These are phyloP conservation scores for Hipposideros larvatus DNA, from an alignment of 2,797 vertebrate genomes.

Conservation along the genomic window DNA sequence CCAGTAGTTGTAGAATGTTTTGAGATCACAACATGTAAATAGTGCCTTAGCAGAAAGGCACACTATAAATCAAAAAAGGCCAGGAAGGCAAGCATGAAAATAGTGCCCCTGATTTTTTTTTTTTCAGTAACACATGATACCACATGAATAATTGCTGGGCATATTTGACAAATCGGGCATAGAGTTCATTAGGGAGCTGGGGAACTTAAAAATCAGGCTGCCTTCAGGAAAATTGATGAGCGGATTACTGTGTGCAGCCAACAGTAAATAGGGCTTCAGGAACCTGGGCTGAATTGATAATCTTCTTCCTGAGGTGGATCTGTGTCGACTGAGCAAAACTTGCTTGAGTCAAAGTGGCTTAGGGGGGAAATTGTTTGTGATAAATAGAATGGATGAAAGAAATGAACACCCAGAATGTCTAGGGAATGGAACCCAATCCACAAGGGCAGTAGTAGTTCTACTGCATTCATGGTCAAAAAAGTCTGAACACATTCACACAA, in stretches of 20 bases:
- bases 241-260: slow-evolving; percentile 45
- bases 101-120: neutral
- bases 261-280: slow-evolving; percentile 28
- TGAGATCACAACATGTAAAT: neutral
- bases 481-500: neutral
- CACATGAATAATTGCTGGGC: slow-evolving; percentile 32
- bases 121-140: neutral
- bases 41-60: neutral
- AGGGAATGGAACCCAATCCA: neutral
- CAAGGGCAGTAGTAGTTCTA: neutral
- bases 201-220: slow-evolving; percentile 55
- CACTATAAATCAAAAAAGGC: neutral
- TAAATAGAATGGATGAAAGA: neutral
- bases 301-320: neutral
- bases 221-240: slow-evolving; percentile 70
- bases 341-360: slow-evolving; percentile 25
- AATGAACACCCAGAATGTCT: neutral
- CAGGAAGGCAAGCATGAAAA: neutral
- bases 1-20: neutral
- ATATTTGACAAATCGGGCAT: slow-evolving; percentile 48
- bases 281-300: slow-evolving; percentile 21
- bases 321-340: slow-evolving; percentile 23
- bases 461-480: neutral
- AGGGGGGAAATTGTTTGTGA: neutral
- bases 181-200: slow-evolving; percentile 58